Base-by-base conservation (phyloP, 2,113 vertebrate species). In the Pseudolaguvia tuberculata region DNA sequence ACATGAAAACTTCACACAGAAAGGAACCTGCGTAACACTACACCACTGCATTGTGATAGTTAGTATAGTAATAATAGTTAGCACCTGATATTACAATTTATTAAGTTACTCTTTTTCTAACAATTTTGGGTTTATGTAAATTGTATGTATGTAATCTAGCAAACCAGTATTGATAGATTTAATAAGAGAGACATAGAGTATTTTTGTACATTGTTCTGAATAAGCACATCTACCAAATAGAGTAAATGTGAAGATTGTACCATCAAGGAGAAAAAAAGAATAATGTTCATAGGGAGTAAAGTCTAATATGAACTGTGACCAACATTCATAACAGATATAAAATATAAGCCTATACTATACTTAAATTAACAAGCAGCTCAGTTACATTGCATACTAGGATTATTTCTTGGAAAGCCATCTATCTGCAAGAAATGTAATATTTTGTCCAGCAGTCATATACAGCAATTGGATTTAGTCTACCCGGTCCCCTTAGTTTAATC, bases 401-500 rank as follows among this genome's bases (percentile, higher is more conserved):
- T n/a, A 17, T 53, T 58, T 31, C 9, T 17, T 48, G 29, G 8
- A 42, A 56, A 61, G 52, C 52, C 57, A 47, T 20, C 29, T 27
- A 27, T 56, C 25, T 48, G 15, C 23, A 21, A 15, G 31, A 55
- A 50, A 70, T 6, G 25, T 15, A 70, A 79, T 75, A 61, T 45
- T 58, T 59, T 53, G 6, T 35, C 27, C 48, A 1, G 55, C 52
- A 13, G 20, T 57, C 42, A 57, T 21, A 31, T 48, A 14, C 52
- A 23, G 63, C 39, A 56, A 51, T 31, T 68, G 69, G 52, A 39
- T 29, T 29, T n/a, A 77, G 39, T 52, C 58, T 73, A 71, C 77
- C 73, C 70, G 51, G 48, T 62, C 51, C 15, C 39, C 23, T 47
- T 18, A 6, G 27, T 79, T 75, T 68, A 77, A 77, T 71, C 47